These are phyloP conservation scores for Onychomys leucogaster DNA, from an alignment of 2,797 vertebrate genomes.

Conservation along the genomic window DNA sequence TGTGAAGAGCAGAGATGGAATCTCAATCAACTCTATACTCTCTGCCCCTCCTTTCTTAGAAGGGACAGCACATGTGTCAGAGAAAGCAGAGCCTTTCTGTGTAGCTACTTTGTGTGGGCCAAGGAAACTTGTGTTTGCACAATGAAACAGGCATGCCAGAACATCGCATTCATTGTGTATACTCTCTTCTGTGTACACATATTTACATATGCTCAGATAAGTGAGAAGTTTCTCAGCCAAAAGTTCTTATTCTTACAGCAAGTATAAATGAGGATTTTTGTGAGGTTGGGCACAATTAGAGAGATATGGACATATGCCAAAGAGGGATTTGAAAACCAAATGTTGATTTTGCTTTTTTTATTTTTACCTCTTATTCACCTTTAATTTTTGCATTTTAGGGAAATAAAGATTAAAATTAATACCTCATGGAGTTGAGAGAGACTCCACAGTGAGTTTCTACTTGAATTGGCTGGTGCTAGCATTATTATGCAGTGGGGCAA, in stretches of 20 bases:
- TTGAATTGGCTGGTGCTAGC: background rate
- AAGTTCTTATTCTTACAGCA: background rate
- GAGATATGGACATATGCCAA: background rate
- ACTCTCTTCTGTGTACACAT: background rate
- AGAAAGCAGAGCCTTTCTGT: background rate
- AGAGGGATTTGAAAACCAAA: background rate
- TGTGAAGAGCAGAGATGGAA: slow-evolving; percentile 25
- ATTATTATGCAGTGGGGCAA: background rate
- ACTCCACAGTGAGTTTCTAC: background rate
- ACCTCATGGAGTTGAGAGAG: background rate
- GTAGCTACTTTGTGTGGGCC: background rate
- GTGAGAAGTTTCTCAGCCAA: background rate
- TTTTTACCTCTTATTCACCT: background rate
- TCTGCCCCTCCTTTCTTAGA: slow-evolving; percentile 44
- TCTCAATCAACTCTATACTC: background rate
- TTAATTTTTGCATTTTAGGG: background rate
- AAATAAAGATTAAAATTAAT: background rate
- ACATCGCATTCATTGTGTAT: background rate
- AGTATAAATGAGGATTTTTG: background rate
- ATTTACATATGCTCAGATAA: background rate
- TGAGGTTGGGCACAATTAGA: background rate
- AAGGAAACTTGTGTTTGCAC: background rate
- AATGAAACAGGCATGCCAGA: fast-evolving
- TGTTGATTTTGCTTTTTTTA: background rate
- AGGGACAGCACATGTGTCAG: background rate